Evolutionary conservation across 1,140 invertebrate genomes (phyloP), one percentile per base, ranked within the genome.

Genomic region (Ephestia elutella): DNA sequence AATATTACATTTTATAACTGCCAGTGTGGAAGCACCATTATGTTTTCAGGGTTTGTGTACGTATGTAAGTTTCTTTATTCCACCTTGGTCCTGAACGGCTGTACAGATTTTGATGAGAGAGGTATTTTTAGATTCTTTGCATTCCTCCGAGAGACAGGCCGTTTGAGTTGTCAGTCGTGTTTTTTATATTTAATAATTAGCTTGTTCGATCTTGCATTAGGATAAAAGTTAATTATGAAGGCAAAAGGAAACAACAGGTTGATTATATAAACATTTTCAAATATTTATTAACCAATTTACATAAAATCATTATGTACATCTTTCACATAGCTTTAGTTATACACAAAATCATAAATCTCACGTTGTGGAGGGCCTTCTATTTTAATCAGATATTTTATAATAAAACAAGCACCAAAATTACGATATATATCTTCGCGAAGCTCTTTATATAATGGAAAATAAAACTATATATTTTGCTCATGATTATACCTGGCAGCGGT

Each of bases 281-380:
- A 88, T 88, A 86, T 88, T 86, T 86, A 86, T 86, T 88, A 88
- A 86, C 83, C 83, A 88, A 84, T 86, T 88, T 86, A 88, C 86
- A 88, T 88, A 86, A 87, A 87, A 69, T 74, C 72, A 80, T 83
- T 88, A 88, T 86, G 71, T 86, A 88, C 83, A 86, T 85, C 75
- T 83, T 78, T 86, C 77, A 78, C 80, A 85, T 82, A 85, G 79
- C 77, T 79, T 83, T 77, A 82, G 78, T 82, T 83, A 77, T 80
- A 81, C 70, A 80, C 77, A 76, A 80, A 82, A 84, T 74, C 72
- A 80, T 86, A 82, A 82, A 82, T 86, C 78, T 81, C 78, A 80
- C 77, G 63, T 71, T 62, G 73, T 88, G 83, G 85, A 87, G 85
- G 85, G 85, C 83, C 74, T 85, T 86, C 83, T 86, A 80, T 77